Evolutionary conservation across 2,888 invertebrate genomes (phyloP).

Genomic region (Chorisops tibialis): DNA sequence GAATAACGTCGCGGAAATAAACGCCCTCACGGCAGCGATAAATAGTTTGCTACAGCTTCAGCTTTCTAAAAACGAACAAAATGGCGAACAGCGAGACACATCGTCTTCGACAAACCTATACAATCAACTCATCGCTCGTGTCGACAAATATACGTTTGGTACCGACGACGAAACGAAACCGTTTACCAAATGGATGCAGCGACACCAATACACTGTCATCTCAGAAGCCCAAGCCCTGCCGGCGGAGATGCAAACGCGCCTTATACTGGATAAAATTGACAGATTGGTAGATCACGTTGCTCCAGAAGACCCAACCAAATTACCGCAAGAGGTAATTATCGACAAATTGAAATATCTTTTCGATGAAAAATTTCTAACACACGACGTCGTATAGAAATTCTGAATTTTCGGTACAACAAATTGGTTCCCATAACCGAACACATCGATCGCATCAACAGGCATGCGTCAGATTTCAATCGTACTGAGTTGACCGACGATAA

Average conservation of each 20-base stretch:
- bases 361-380: not conserved
- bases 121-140: not conserved
- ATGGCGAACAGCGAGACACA: not conserved
- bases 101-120: too few relatives aligned
- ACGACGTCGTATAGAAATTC: not conserved
- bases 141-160: not conserved
- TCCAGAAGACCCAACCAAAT: not conserved
- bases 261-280: not conserved
- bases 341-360: not conserved
- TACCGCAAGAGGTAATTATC: not conserved
- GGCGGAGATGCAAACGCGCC: not conserved
- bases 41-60: too few relatives aligned
- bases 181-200: not conserved
- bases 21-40: not conserved
- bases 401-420: not conserved
- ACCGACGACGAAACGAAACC: not conserved
- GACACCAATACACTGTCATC: slow-evolving; percentile 1
- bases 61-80: not conserved
- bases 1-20: not conserved
- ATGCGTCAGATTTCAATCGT: not conserved
- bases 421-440: not conserved
- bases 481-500: not conserved
- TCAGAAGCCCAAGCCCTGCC: slow-evolving; percentile 1
- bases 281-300: not conserved
- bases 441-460: not conserved